Conservation (phyloP, 1,140 invertebrate species). For the Amphibalanus amphitrite region DNA sequence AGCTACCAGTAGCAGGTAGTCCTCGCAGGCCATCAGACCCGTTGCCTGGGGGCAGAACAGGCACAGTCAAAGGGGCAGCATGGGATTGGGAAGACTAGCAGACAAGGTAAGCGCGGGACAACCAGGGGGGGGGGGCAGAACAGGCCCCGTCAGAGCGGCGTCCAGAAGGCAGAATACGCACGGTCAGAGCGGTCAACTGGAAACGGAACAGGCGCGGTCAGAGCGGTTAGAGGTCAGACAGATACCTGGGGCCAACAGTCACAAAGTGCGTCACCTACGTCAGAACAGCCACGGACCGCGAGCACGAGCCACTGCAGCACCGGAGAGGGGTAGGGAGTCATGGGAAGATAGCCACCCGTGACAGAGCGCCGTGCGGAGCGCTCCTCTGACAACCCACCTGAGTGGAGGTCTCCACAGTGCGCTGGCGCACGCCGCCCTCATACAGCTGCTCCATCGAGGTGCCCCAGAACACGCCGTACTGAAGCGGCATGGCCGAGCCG, state of each 20-base stretch:
- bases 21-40: slow-evolving; percentile 48
- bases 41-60: too few species aligned
- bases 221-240: too few species aligned
- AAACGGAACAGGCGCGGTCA: background rate
- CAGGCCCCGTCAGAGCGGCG: background rate
- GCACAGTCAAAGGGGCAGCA: too few species aligned
- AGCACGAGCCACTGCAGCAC: too few species aligned
- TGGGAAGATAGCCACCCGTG: background rate
- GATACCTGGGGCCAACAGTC: too few species aligned
- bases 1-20: slow-evolving; percentile 52
- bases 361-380: too few species aligned
- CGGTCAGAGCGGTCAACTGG: background rate
- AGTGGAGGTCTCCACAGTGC: slow-evolving; percentile 20
- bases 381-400: background rate
- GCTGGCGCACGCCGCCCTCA: slow-evolving; percentile 39
- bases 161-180: background rate
- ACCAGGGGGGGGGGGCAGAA: background rate
- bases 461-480: background rate
- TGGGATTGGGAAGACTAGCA: too few species aligned
- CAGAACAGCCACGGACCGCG: too few species aligned
- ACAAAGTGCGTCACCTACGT: too few species aligned
- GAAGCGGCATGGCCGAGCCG: background rate
- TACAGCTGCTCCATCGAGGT: slow-evolving; percentile 41
- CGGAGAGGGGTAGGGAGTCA: too few species aligned
- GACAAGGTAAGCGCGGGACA: background rate